Percentiles rank a stretch among this genome's conserved stretches.
Conservation (phyloP, 2,888 invertebrate genomes). For the Agrotis puta region DNA sequence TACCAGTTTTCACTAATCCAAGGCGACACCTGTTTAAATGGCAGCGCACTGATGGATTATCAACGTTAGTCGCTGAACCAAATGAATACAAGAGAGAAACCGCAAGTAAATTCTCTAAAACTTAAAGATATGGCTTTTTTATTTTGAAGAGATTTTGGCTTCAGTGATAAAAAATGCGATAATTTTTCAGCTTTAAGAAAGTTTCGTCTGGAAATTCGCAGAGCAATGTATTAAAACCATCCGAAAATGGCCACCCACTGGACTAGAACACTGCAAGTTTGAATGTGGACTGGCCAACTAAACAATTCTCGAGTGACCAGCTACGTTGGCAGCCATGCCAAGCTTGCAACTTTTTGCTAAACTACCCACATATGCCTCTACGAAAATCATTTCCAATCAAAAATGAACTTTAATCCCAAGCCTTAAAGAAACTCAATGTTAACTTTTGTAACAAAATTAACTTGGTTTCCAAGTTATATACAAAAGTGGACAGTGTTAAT, state of each 20-base stretch:
- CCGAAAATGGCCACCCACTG: constrained; percentile 61
- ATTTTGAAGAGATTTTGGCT: no score
- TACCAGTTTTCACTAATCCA: no score
- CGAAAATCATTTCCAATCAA: constrained; percentile 23
- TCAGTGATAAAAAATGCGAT: not conserved
- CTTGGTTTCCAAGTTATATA: constrained; percentile 73
- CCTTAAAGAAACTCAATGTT: not conserved
- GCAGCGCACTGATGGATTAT: no score
- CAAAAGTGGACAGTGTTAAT: constrained; percentile 84
- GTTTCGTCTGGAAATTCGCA: constrained; percentile 8
- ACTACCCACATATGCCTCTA: constrained; percentile 49
- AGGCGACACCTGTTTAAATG: no score
- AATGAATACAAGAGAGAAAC: no score
- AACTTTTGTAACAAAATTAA: constrained; percentile 21
- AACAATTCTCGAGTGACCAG: constrained; percentile 86
- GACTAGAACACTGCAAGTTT: constrained; percentile 67
- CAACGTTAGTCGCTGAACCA: no score
- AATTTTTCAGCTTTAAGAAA: constrained; percentile 3
- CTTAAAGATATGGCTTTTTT: no score
- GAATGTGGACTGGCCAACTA: constrained; percentile 79
- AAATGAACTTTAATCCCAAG: constrained; percentile 23
- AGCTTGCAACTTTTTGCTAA: constrained; percentile 75
- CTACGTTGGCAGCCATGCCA: constrained; percentile 81
- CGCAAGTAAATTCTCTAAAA: no score
- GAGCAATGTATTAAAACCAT: constrained; percentile 67